Evolutionary conservation across 1,140 invertebrate species (phyloP), one percentile per base, ranked within the genome.

Genomic region (Drosophila kurseongensis): DNA sequence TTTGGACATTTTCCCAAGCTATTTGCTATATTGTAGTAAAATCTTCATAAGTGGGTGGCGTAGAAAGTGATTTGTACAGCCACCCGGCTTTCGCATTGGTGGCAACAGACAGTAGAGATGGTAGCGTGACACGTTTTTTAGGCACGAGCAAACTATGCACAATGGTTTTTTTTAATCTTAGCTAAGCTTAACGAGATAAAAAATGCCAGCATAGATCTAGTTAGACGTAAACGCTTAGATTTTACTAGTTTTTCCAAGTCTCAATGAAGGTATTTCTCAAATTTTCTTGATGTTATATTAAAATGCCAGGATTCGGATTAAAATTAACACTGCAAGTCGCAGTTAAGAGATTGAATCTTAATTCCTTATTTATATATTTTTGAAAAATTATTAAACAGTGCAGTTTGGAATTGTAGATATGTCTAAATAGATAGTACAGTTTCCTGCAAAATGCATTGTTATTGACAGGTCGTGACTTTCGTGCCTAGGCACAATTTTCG

Each of bases 41-140:
- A 12, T 23, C 13, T 60, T 7, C 16, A 23, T 14, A 3, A 13
- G 27, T 60, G 13, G 29, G 56, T 35, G 38, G 38, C 2, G 1
- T 8, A 18, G 13, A 51, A 36, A 29, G 45, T 9, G 7, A n/a
- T 9, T 67, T 40, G 1, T 45, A 36, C 56, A 16, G 8, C n/a
- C 29, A 14, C 23, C 67, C 67, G 50, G 41, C 27, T 2, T 38
- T 45, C 47, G 32, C 14, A 10, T 54, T 67, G 29, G 63, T 35
- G 60, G 60, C 60, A 58, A 14, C 13, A 35, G 6, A 16, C 56
- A 13, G 1, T 36, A 68, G 61, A 54, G 65, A 29, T 68, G 65
- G 32, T 4, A 52, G 5, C 38, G 61, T 61, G 61, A 27, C 12
- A 12, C 7, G 7, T 12, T 35, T 59, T 35, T 14, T 38, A 63